Percentiles rank a stretch among this genome's conserved stretches.
These are phyloP conservation scores for Cecidostiba fungosa DNA, from an alignment of 2,888 invertebrate genomes.

Conservation along the genomic window DNA sequence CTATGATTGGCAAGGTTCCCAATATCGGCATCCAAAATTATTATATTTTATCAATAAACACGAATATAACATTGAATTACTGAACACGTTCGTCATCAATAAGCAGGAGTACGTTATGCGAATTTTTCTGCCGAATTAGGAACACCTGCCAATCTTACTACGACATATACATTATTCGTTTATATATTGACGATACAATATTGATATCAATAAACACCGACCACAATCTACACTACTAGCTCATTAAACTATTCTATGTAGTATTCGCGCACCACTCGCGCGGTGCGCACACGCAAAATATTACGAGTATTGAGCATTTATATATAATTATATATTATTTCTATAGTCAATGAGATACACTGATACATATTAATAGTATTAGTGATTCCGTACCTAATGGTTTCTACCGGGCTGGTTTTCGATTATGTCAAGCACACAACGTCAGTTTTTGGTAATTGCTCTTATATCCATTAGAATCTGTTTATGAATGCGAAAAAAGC, in stretches of 20 bases:
- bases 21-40: slow-evolving; percentile 34
- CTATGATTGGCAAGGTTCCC: slow-evolving; percentile 73
- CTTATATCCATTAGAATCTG: slow-evolving; percentile 66
- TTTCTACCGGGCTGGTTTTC: slow-evolving; percentile 79
- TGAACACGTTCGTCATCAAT: not conserved
- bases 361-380: slow-evolving; percentile 79
- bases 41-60: not conserved
- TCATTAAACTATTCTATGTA: slow-evolving; percentile 76
- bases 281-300: slow-evolving; percentile 75
- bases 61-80: no score
- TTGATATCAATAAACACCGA: slow-evolving; percentile 77
- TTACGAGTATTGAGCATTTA: slow-evolving; percentile 77
- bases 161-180: slow-evolving; percentile 73
- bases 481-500: slow-evolving; percentile 49
- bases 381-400: slow-evolving; percentile 79
- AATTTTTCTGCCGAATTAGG: slow-evolving; percentile 54
- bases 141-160: slow-evolving; percentile 74
- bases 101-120: not conserved
- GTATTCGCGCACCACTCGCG: slow-evolving; percentile 75
- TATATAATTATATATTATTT: slow-evolving; percentile 59
- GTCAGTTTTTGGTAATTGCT: slow-evolving; percentile 68
- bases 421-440: slow-evolving; percentile 77
- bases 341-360: slow-evolving; percentile 78
- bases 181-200: slow-evolving; percentile 78
- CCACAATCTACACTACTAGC: slow-evolving; percentile 80